Conservation (phyloP, 2,113 vertebrate genomes). For the Seriola rivoliana region DNA sequence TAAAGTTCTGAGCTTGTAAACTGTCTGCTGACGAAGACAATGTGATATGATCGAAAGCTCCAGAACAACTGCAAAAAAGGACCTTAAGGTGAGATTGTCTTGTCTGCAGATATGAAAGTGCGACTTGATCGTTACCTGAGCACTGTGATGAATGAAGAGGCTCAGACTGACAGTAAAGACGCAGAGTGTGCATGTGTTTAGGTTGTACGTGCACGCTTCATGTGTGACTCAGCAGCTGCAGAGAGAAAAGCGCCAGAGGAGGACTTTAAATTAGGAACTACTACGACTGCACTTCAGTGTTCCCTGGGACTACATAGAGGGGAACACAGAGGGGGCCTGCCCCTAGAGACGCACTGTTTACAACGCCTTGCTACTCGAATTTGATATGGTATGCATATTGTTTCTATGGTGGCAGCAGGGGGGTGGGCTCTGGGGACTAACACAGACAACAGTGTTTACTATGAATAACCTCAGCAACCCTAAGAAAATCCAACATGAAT, state of each 20-base stretch:
- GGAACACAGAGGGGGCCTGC: slow-evolving; percentile 64
- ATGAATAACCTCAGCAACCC: slow-evolving; percentile 39
- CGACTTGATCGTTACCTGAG: not conserved
- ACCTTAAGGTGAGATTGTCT: not conserved
- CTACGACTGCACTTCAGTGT: not conserved
- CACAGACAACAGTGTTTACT: slow-evolving; percentile 39
- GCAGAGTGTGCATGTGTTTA: not conserved
- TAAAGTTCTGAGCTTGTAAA: not conserved
- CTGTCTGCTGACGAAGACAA: too few species aligned
- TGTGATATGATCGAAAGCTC: too few species aligned
- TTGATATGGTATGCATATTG: slow-evolving; percentile 53
- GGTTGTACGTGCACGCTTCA: not conserved
- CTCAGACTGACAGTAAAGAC: not conserved
- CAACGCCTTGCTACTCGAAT: slow-evolving; percentile 32
- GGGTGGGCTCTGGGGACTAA: slow-evolving; percentile 33
- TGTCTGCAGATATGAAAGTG: not conserved
- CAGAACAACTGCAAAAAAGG: not conserved
- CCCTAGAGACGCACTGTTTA: slow-evolving; percentile 70
- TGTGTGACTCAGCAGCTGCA: slow-evolving; percentile 50
- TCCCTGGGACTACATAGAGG: slow-evolving; percentile 5
- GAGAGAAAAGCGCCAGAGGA: not conserved
- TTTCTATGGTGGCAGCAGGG: slow-evolving; percentile 22
- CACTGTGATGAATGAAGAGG: not conserved
- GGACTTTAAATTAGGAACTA: not conserved
- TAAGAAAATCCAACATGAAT: slow-evolving; percentile 35